These are phyloP conservation scores for Meloidogyne hapla DNA, from an alignment of 1,140 invertebrate genomes.

Conservation along the genomic window DNA sequence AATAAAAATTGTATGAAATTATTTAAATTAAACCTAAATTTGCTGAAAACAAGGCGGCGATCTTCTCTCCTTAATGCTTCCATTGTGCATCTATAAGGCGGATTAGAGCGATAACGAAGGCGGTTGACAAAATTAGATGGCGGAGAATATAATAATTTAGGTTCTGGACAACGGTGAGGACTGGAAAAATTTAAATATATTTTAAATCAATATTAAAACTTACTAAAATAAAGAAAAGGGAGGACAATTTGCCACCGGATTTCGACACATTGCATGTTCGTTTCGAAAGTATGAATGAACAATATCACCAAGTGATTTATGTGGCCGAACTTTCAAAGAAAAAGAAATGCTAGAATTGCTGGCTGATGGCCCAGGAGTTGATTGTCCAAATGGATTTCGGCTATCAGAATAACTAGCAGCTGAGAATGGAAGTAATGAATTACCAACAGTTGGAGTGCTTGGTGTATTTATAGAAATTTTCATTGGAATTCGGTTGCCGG, in stretches of 20 bases:
- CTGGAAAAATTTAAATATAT: slow-evolving; percentile 65
- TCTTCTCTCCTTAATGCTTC: slow-evolving; percentile 69
- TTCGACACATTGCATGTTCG: slow-evolving; percentile 72
- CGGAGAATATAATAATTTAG: slow-evolving; percentile 73
- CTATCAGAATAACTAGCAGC: not conserved
- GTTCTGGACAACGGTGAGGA: slow-evolving; percentile 85
- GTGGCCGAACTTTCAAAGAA: slow-evolving; percentile 39
- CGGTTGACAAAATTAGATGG: slow-evolving; percentile 72
- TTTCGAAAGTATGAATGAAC: slow-evolving; percentile 70
- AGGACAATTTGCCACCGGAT: slow-evolving; percentile 69
- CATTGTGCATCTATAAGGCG: slow-evolving; percentile 42
- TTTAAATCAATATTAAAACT: slow-evolving; percentile 38
- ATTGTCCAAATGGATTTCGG: not conserved
- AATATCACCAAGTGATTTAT: slow-evolving; percentile 51
- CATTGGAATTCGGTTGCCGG: slow-evolving; percentile 10
- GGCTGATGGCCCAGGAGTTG: not conserved
- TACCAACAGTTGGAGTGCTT: not conserved
- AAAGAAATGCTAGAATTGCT: slow-evolving; percentile 17
- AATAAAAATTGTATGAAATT: not conserved
- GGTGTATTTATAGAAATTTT: not conserved
- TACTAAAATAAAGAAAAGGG: slow-evolving; percentile 67
- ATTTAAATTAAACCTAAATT: slow-evolving; percentile 71
- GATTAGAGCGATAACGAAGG: slow-evolving; percentile 37
- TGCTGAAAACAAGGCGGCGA: slow-evolving; percentile 79
- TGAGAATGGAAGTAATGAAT: slow-evolving; percentile 7